phyloP scores from a whole-genome alignment of 2,888 invertebrate genomes.

The Cabera pusaria region DNA sequence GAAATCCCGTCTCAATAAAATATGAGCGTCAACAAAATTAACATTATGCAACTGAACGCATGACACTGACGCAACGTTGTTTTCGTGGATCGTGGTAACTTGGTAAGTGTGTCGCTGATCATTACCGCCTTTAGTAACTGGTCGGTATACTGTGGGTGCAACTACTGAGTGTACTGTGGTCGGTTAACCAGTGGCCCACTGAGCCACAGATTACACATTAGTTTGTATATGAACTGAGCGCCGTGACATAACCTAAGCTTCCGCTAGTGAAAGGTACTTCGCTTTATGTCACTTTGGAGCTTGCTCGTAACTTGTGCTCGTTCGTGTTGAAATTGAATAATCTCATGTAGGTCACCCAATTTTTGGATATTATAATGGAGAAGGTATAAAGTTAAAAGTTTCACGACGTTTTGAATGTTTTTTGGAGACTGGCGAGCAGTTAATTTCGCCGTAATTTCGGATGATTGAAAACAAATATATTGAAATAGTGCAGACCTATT shows the following conservation, averaged over 20 bases:
- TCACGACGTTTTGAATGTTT: no score
- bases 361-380: slow-evolving; percentile 13
- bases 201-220: no score
- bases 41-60: slow-evolving; percentile 66
- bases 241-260: slow-evolving; percentile 76
- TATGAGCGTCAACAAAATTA: slow-evolving; percentile 48
- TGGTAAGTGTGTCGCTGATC: slow-evolving; percentile 70
- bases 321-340: slow-evolving; percentile 21
- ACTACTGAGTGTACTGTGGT: slow-evolving; percentile 6
- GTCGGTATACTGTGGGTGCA: slow-evolving; percentile 12
- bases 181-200: slow-evolving; percentile 78
- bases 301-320: slow-evolving; percentile 22
- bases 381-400: no score
- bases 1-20: slow-evolving; percentile 37
- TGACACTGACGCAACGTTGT: slow-evolving; percentile 76
- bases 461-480: no score
- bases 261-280: slow-evolving; percentile 67
- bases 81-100: slow-evolving; percentile 78
- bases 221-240: no score
- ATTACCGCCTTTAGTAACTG: slow-evolving; percentile 7
- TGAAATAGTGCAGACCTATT: no score
- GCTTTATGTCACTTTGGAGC: slow-evolving; percentile 43
- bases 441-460: no score
- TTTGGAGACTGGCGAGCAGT: no score
- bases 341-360: slow-evolving; percentile 23